Percentiles rank a stretch among this genome's conserved stretches.
Conservation (phyloP, 2,797 vertebrate genomes). For the Bradypus variegatus region DNA sequence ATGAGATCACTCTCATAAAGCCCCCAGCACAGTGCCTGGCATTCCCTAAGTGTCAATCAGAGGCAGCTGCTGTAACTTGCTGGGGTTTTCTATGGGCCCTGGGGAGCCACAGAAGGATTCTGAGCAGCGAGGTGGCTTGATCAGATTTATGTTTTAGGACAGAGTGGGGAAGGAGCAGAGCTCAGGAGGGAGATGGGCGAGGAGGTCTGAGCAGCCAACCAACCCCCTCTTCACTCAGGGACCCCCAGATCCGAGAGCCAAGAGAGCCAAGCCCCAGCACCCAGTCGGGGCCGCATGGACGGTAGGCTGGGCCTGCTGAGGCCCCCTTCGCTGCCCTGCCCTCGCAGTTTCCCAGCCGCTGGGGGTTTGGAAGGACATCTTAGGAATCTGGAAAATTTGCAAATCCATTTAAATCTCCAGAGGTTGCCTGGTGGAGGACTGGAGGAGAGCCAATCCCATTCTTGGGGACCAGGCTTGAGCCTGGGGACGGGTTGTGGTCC, state of each 20-base stretch:
- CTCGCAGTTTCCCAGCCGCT: constrained; percentile 48
- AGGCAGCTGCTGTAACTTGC: not conserved
- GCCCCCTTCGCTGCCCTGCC: not conserved
- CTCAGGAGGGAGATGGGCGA: not conserved
- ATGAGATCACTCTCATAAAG: not conserved
- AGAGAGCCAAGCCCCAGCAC: not conserved
- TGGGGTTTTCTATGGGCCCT: not conserved
- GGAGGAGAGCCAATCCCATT: constrained; percentile 48
- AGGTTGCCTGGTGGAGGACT: constrained; percentile 45
- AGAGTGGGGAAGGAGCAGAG: not conserved
- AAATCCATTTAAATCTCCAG: constrained; percentile 63
- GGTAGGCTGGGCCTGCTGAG: not conserved
- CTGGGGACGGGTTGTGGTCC: not conserved
- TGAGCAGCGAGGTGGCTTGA: not conserved
- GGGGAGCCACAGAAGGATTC: not conserved
- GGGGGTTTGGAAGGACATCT: constrained; percentile 55
- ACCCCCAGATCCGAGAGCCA: not conserved
- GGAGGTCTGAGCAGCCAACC: not conserved
- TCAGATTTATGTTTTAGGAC: not conserved
- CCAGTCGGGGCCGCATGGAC: not conserved
- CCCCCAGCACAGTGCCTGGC: not conserved
- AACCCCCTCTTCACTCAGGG: not conserved
- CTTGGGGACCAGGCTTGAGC: constrained; percentile 20
- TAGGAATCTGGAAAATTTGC: constrained; percentile 68
- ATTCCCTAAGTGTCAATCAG: not conserved